Evolutionary conservation across 2,113 vertebrate species (phyloP), one percentile per base, ranked within the genome.

Genomic region (Theristicus caerulescens): DNA sequence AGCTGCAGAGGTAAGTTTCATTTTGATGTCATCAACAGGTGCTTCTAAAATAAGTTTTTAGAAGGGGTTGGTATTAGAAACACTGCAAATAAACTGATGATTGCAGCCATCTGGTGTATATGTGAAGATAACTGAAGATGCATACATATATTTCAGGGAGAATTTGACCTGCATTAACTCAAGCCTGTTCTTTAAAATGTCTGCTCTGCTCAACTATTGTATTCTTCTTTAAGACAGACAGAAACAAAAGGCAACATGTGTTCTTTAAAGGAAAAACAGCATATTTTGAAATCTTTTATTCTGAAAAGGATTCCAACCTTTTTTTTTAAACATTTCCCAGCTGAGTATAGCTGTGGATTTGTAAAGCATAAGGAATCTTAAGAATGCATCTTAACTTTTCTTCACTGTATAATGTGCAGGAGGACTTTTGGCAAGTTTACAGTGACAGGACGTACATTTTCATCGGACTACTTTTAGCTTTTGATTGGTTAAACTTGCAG

Each of bases 311-410:
- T 79, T 79, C 61, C 51, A 88, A 22, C 31, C 7, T 13, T 59
- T 46, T 36, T 58, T 51, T 81, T 61, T 38, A 38, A 80, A 74
- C 1, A 10, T 95, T 92, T 94, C 83, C 59, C 36, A 96, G 61
- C 10, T 58, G 61, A 96, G 66, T 44, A 71, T 94, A 94, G 72
- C 79, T 97, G 92, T 93, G 84, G 80, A 85, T 98, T 97, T 96
- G 64, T 95, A 97, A 98, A 96, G 38, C 79, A 42, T 74, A 81
- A 98, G 82, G 96, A 98, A 98, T 98, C 93, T 95, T 86, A 77
- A 89, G 90, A 94, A 93, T 86, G 78, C 57, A 77, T 96, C 49
- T 55, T 81, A 91, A 49, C 74, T 96, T 91, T 85, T 86, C 80
- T 94, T 93, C 90, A 59, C 29, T 82, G 32, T 86, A 54, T 90